A percentile compares a stretch with the other conserved stretches of the same genome.
Conservation (phyloP, 2,888 invertebrate species). For the Thera britannica region DNA sequence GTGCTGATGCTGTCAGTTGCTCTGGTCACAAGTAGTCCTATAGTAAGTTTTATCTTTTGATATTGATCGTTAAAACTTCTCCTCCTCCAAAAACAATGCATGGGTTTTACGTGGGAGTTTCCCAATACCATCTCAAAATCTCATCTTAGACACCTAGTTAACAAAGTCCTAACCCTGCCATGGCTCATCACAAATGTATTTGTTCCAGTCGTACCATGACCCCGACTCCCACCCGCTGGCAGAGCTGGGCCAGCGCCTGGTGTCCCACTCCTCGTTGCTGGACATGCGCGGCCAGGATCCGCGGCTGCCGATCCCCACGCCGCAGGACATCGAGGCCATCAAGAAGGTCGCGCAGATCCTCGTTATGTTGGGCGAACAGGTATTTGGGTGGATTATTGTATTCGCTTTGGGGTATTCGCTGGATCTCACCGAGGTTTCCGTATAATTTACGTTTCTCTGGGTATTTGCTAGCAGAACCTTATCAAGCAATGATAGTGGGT, state of each 20-base stretch:
- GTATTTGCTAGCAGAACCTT: background rate
- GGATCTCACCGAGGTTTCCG: background rate
- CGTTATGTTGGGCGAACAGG: slow-evolving; percentile 73
- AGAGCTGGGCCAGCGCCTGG: slow-evolving; percentile 53
- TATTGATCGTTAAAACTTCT: too few species aligned
- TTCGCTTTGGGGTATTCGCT: slow-evolving; percentile 1
- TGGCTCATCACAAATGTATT: background rate
- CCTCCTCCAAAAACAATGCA: background rate
- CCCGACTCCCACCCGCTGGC: slow-evolving; percentile 49
- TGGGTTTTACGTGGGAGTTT: too few species aligned
- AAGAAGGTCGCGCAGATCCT: slow-evolving; percentile 75
- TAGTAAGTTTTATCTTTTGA: slow-evolving; percentile 38
- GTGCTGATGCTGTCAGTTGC: slow-evolving; percentile 39
- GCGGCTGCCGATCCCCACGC: slow-evolving; percentile 58
- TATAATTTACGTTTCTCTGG: background rate
- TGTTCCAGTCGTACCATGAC: slow-evolving; percentile 38
- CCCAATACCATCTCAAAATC: too few species aligned
- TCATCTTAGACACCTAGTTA: background rate
- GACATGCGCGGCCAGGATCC: slow-evolving; percentile 44
- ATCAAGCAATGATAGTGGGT: background rate
- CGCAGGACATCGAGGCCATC: slow-evolving; percentile 69
- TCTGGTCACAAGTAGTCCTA: slow-evolving; percentile 35
- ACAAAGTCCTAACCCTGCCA: background rate
- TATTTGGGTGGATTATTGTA: slow-evolving; percentile 43
- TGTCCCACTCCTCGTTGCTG: slow-evolving; percentile 48